phyloP scores from a whole-genome alignment of 2,888 invertebrate species.

The Allygus modestus region DNA sequence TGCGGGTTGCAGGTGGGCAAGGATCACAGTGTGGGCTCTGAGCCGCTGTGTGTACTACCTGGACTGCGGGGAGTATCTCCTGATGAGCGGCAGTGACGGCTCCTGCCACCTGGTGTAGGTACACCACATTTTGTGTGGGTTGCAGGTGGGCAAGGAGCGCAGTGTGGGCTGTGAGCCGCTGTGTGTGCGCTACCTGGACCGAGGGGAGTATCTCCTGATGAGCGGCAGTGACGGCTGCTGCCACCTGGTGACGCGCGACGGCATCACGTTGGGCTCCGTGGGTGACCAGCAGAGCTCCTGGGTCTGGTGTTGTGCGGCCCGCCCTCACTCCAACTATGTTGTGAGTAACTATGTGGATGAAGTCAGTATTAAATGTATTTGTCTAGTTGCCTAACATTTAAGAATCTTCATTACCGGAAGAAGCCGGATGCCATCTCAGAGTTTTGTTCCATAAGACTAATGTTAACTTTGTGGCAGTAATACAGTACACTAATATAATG shows the following conservation, averaged over 20 bases:
- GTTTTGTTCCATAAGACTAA: too few species aligned
- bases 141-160: constrained; percentile 78
- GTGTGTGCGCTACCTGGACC: constrained; percentile 84
- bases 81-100: constrained; percentile 89
- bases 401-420: too few species aligned
- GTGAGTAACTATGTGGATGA: constrained; percentile 76
- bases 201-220: constrained; percentile 89
- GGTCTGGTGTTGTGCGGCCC: constrained; percentile 91
- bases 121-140: too few species aligned
- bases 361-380: too few species aligned
- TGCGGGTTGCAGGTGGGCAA: constrained; percentile 78
- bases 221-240: constrained; percentile 89
- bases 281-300: constrained; percentile 87
- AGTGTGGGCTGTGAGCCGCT: constrained; percentile 85
- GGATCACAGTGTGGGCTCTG: constrained; percentile 80
- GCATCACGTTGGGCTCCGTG: constrained; percentile 85
- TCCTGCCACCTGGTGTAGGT: constrained; percentile 84
- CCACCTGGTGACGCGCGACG: constrained; percentile 87
- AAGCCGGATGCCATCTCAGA: too few species aligned
- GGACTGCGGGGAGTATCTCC: constrained; percentile 87
- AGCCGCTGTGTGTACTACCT: constrained; percentile 88
- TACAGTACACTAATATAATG: too few species aligned
- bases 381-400: too few species aligned
- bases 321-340: constrained; percentile 85
- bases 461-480: too few species aligned